Percentiles rank a stretch among this genome's conserved stretches.
Conservation (phyloP, 2,888 invertebrate genomes). For the Osmoderma eremita region DNA sequence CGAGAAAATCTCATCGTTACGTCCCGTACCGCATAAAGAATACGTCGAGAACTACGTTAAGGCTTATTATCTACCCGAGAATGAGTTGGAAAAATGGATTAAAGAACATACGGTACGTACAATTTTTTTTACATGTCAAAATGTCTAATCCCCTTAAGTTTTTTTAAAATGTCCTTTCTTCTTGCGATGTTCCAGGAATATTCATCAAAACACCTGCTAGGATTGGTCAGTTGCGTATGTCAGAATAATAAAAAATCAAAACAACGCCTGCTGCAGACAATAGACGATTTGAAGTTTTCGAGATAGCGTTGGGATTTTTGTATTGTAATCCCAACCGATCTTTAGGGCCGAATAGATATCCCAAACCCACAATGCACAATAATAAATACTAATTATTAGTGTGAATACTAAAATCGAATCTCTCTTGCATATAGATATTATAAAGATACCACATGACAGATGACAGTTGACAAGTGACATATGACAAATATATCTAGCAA, state of each 20-base stretch:
- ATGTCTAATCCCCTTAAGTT: conserved; percentile 3
- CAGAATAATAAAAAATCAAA: conserved; percentile 88
- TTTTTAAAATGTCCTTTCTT: neutral
- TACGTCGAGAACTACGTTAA: conserved; percentile 96
- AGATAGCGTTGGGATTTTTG: conserved; percentile 11
- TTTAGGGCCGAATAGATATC: too few species aligned
- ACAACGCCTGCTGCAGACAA: conserved; percentile 77
- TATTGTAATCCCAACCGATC: too few species aligned
- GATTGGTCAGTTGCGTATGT: conserved; percentile 86
- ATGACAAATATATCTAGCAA: too few species aligned
- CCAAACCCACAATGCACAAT: too few species aligned
- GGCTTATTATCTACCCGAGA: conserved; percentile 93
- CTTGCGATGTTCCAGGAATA: conserved; percentile 74
- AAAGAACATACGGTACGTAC: conserved; percentile 75
- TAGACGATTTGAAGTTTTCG: conserved; percentile 68
- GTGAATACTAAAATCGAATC: too few species aligned
- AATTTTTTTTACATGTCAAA: conserved; percentile 28
- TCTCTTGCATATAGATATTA: too few species aligned
- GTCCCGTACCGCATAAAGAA: conserved; percentile 87
- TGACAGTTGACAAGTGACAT: too few species aligned
- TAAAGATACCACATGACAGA: too few species aligned
- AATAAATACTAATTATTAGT: too few species aligned
- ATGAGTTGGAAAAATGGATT: conserved; percentile 89
- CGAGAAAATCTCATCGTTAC: conserved; percentile 84
- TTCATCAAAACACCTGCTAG: conserved; percentile 85